Evolutionary conservation across 1,140 invertebrate species (phyloP), one percentile per base, ranked within the genome.

Genomic region (Drosophila sucinea): DNA sequence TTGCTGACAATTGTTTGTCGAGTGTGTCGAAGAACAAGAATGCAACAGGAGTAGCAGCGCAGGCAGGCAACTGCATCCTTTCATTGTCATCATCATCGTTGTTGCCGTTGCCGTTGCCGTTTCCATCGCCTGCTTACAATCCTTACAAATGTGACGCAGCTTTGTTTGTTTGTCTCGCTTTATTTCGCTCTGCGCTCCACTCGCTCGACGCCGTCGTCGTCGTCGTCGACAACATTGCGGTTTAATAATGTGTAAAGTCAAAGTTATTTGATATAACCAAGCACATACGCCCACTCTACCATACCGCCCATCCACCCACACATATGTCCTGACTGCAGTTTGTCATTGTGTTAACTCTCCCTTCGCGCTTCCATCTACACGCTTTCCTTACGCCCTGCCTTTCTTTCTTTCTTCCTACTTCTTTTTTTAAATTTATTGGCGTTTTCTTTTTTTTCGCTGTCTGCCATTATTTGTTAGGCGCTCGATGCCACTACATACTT

Each of bases 211-310:
- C 23, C 7, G 23, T 51, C 8, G 44, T 51, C 44, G 44, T 27
- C 10, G 44, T 51, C 44, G 44, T 58, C 17, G 84, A 80, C 80
- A 71, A 80, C 84, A 89, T 78, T 89, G 84, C 78, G 81, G 84
- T 89, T 89, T 89, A 89, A 89, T 89, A 89, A 89, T 89, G 84
- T 89, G 84, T 90, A 89, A 89, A 89, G 84, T 89, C 85, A 89
- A 89, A 89, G 84, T 89, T 89, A 89, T 89, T 89, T 89, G 84
- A 89, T 89, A 89, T 89, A 74, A 80, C 84, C 79, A 85, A 80
- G 77, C 81, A 66, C 54, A 60, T 32, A 54, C 30, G 51, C 33
- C 61, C 60, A 67, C 73, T 30, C 38, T 25, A 65, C 35, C 47
- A 56, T 62, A 55, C 38, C n/a, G 33, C 62, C 58, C 41, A 44